Evolutionary conservation across 2,888 invertebrate species (phyloP), one percentile per base, ranked within the genome.

Genomic region (Escarpia spicata): DNA sequence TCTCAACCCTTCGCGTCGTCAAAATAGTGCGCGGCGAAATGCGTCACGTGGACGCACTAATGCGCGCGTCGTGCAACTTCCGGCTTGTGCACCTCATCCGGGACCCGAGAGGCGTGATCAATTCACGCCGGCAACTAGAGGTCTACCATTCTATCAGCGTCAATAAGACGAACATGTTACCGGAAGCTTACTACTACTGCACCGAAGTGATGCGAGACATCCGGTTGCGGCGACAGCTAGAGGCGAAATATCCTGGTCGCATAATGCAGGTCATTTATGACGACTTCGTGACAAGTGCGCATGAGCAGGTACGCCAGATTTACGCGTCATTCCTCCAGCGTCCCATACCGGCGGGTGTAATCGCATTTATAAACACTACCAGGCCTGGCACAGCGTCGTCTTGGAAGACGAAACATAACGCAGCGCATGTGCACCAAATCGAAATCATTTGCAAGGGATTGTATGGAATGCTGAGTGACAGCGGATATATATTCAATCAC

Each of bases 161-260:
- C 75, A 75, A 19, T 15, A 26, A 6, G 26, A 26, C 6, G 19
- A 75, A 45, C 92, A 43, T 92, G 91, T 90, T 43, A 9, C 52
- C 91, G 91, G 93, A 93, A 89, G 93, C 93, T 26, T n/a, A 26
- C 6, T 43, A 91, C 43, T 93, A 93, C 92, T 93, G 93, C 89
- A 58, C 75, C 8, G 58, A 44, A 9, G 92, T 89, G 15, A 91
- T 89, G 8, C 45, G 60, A 6, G 93, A 93, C 58, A n/a, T 93
- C 91, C 37, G 75, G 75, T n/a, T 31, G n/a, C 44, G 92, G 9
- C 92, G 90, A 45, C 43, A 58, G 31, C 90, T 92, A 31, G 91
- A 91, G 43, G 58, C 43, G 58, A 58, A 0, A 60, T 92, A 58
- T 60, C 91, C 91, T 4, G 91, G 91, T 26, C 37, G 58, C 43